Evolutionary conservation across 1,140 invertebrate species (phyloP), one percentile per base, ranked within the genome.

Genomic region (Pseudomyrmex gracilis): DNA sequence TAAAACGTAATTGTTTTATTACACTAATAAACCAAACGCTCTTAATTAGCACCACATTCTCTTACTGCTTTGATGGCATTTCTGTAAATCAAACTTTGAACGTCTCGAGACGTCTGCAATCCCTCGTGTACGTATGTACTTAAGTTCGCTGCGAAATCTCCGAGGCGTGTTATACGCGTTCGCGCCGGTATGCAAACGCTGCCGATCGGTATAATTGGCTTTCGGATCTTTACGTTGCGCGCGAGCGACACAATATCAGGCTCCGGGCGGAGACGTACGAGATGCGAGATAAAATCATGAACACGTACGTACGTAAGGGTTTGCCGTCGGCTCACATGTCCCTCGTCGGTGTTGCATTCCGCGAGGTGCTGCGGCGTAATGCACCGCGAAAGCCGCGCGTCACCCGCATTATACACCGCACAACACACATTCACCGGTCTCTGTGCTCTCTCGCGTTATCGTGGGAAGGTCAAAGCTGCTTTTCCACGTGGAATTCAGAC

Each of bases 401-500:
- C 66, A 80, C 43, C 43, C 43, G 8, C 20, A 58, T 78, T 68
- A 58, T 34, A 68, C 34, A 15, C 2, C 51, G 64, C 64, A 49
- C 17, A 34, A 80, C 76, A 49, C 17, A 80, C 76, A 71, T 71
- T 80, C 66, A 45, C 76, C 43, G 64, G 7, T 34, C 34, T 34
- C 67, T 47, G 64, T 60, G 76, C 53, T 57, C 66, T 71, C 76
- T 47, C 66, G 76, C 66, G 64, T 78, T 80, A 80, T 80, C 76
- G 76, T 80, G 76, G 66, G 76, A 80, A 80, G 76, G 76, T 80
- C 66, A 80, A 34, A 70, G 34, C 43, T 68, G 51, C 51, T 57
- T 78, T 78, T 80, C 66, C 76, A 58, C 66, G 20, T 60, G 66
- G 53, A 71, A 80, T 80, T 70, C 76, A 70, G 43, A 58, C 15